Evolutionary conservation across 92 coral and sea anemone species (phyloP).

Genomic region (Palythoa heliodiscus): DNA sequence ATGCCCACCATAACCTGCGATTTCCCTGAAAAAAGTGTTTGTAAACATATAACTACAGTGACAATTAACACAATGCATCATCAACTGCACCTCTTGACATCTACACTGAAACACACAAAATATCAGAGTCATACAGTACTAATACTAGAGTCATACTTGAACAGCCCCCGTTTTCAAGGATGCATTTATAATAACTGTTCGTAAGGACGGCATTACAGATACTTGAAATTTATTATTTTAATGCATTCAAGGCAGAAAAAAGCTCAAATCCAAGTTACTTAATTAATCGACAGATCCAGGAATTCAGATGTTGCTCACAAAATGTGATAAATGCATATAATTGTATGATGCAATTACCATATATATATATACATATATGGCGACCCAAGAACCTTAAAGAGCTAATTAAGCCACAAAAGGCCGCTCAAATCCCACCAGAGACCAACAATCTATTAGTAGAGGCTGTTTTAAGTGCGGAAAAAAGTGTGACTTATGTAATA

Average conservation of each 20-base stretch:
- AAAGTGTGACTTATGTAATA: no score
- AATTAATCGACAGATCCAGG: background rate
- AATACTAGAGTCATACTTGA: background rate
- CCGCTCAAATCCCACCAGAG: no score
- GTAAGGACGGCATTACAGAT: background rate
- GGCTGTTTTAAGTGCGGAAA: no score
- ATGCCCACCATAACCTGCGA: slow-evolving; percentile 41
- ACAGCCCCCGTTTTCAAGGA: background rate
- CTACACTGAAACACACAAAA: background rate
- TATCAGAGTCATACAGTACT: background rate
- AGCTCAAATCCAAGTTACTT: background rate
- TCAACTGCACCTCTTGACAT: background rate
- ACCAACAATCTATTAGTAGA: no score
- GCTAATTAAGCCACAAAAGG: no score
- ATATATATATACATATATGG: no score
- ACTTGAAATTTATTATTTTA: background rate
- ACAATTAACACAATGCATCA: background rate
- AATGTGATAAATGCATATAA: no score
- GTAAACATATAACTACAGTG: background rate
- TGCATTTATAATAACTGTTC: background rate
- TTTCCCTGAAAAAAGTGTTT: slow-evolving; percentile 4
- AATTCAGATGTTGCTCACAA: no score
- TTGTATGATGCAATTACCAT: no score
- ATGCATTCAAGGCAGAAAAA: background rate
- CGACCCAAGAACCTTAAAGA: no score